Conservation (phyloP, 2,797 vertebrate genomes). For the Cynopterus sphinx region DNA sequence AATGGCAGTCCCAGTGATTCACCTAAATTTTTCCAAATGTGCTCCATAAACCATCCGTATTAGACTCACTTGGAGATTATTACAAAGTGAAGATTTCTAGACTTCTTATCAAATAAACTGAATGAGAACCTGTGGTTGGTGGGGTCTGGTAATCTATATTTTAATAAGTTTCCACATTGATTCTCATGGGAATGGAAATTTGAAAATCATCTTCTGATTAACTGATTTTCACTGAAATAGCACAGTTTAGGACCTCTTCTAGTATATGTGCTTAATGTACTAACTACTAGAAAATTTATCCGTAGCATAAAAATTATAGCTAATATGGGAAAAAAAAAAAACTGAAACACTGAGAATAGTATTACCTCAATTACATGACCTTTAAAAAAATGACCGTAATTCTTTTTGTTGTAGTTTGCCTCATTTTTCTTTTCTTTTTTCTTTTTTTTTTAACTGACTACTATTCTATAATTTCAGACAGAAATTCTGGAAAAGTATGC, state of each 20-base stretch:
- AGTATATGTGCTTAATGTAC: not conserved
- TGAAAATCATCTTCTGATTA: not conserved
- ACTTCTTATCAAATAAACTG: not conserved
- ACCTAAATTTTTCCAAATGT: not conserved
- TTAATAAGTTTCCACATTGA: not conserved
- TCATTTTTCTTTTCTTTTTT: not conserved
- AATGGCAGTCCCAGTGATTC: not conserved
- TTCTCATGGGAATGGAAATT: not conserved
- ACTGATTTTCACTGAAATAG: not conserved
- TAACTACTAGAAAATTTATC: constrained; percentile 4
- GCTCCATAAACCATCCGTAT: not conserved
- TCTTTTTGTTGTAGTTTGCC: not conserved
- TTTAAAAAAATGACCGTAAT: not conserved
- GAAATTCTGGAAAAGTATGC: not conserved
- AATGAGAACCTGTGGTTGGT: not conserved
- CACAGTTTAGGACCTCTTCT: not conserved
- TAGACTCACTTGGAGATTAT: not conserved
- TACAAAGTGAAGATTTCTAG: not conserved
- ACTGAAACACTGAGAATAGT: not conserved
- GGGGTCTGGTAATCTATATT: not conserved
- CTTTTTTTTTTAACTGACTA: not conserved
- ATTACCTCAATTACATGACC: not conserved
- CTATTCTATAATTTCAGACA: not conserved
- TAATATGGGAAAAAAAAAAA: not conserved
- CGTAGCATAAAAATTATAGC: not conserved